Conservation (phyloP, 2,888 invertebrate species). For the Lagria hirta region DNA sequence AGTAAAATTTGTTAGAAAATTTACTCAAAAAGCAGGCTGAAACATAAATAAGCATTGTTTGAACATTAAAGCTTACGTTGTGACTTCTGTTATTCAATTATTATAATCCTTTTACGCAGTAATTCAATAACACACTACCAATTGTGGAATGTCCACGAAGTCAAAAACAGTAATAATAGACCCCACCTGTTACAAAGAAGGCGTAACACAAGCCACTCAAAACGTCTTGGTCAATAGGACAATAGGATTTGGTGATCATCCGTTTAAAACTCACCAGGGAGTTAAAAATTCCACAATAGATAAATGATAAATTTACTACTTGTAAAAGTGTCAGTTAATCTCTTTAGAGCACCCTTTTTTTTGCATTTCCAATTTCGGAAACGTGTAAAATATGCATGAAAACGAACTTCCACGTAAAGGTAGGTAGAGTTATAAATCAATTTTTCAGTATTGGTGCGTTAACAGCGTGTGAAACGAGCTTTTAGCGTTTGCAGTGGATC, state of each 20-base stretch:
- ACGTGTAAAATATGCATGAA: conserved; percentile 42
- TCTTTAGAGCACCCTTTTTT: conserved; percentile 17
- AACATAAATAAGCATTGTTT: too few species aligned
- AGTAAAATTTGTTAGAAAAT: too few species aligned
- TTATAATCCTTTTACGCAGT: too few species aligned
- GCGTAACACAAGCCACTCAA: conserved; percentile 19
- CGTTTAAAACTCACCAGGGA: conserved; percentile 10
- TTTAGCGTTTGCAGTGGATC: conserved; percentile 15
- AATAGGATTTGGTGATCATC: conserved; percentile 17
- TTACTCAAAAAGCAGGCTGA: too few species aligned
- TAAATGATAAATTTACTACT: conserved; percentile 26
- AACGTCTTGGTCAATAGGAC: conserved; percentile 8
- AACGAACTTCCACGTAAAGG: conserved; percentile 38
- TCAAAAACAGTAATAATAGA: background rate
- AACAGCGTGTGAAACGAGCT: conserved; percentile 40
- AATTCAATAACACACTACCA: too few species aligned
- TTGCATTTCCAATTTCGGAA: conserved; percentile 18
- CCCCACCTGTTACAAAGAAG: background rate
- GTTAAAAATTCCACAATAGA: conserved; percentile 3
- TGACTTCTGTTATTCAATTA: too few species aligned
- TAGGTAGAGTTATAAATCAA: conserved; percentile 36
- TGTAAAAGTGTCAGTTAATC: conserved; percentile 30
- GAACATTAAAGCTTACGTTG: too few species aligned
- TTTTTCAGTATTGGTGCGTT: conserved; percentile 37
- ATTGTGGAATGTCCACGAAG: too few species aligned